Percentiles rank a stretch among this genome's conserved stretches.
Evolutionary conservation across 2,797 vertebrate species (phyloP).

Genomic region (Schizopygopsis malacanthus): DNA sequence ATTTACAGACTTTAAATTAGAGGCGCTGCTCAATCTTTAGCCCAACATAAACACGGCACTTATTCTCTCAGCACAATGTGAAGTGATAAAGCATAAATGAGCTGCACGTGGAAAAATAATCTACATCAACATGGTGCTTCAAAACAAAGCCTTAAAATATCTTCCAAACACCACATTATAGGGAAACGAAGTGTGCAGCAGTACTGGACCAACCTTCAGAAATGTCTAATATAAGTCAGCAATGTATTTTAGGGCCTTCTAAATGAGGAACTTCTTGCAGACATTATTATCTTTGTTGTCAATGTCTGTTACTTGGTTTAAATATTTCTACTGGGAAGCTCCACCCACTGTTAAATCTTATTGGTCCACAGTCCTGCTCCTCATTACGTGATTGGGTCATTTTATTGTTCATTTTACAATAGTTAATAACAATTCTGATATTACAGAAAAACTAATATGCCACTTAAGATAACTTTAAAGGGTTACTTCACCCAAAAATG

Average conservation of each 20-base stretch:
- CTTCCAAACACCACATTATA: conserved; percentile 55
- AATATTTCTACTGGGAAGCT: not conserved
- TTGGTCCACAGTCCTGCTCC: not conserved
- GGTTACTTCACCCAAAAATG: no score
- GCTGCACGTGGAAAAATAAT: conserved; percentile 52
- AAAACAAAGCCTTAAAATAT: conserved; percentile 49
- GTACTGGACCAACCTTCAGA: conserved; percentile 55
- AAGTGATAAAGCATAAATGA: conserved; percentile 60
- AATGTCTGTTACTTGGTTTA: not conserved
- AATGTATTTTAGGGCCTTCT: conserved; percentile 15
- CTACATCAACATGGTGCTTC: conserved; percentile 53
- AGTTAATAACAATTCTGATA: not conserved
- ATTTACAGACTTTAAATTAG: conserved; percentile 63
- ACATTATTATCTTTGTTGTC: not conserved
- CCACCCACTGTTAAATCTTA: not conserved
- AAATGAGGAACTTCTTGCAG: conserved; percentile 3
- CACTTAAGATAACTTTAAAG: no score
- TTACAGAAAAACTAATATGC: not conserved
- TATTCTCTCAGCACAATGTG: conserved; percentile 44
- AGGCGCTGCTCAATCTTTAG: conserved; percentile 29
- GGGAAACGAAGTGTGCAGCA: conserved; percentile 35
- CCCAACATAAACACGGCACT: conserved; percentile 58
- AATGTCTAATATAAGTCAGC: conserved; percentile 62
- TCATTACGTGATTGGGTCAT: not conserved
- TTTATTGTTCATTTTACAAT: not conserved